Percentiles rank a stretch among this genome's conserved stretches.
phyloP scores from a whole-genome alignment of 2,888 invertebrate species.

The Eupsilia transversa region DNA sequence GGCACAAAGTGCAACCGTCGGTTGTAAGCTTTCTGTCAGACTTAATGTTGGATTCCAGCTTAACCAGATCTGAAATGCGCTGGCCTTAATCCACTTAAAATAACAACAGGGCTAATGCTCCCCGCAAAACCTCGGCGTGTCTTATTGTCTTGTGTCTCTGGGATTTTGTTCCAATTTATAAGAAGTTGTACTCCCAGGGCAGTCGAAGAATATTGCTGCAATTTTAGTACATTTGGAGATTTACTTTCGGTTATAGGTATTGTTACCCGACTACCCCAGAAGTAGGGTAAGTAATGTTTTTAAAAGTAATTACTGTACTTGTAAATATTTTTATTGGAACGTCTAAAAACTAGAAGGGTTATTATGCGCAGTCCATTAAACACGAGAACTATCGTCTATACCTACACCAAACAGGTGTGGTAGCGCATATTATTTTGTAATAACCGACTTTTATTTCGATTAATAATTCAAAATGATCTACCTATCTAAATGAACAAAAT shows the following conservation, averaged over 20 bases:
- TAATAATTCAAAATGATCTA: constrained; percentile 7
- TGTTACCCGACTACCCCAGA: too few species aligned
- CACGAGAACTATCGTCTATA: neutral
- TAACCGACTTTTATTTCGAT: neutral
- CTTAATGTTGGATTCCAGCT: constrained; percentile 86
- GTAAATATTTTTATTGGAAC: neutral
- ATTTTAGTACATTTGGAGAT: constrained; percentile 43
- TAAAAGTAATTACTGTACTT: neutral
- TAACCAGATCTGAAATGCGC: constrained; percentile 88
- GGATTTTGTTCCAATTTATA: constrained; percentile 82
- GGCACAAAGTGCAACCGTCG: constrained; percentile 81
- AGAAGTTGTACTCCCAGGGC: constrained; percentile 58
- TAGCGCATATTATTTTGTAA: neutral
- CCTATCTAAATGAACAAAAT: neutral
- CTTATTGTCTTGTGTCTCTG: constrained; percentile 81
- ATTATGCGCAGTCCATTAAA: neutral
- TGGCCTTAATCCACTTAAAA: constrained; percentile 89
- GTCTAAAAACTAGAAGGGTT: neutral
- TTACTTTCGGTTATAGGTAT: constrained; percentile 18
- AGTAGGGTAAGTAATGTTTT: too few species aligned
- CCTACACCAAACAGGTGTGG: too few species aligned
- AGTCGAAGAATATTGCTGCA: constrained; percentile 49
- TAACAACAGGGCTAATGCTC: constrained; percentile 86
- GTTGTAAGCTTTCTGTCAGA: constrained; percentile 81
- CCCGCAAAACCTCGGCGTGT: constrained; percentile 76